These are phyloP conservation scores for Gnatocerus cornutus DNA, from an alignment of 2,888 invertebrate species.

Conservation along the genomic window DNA sequence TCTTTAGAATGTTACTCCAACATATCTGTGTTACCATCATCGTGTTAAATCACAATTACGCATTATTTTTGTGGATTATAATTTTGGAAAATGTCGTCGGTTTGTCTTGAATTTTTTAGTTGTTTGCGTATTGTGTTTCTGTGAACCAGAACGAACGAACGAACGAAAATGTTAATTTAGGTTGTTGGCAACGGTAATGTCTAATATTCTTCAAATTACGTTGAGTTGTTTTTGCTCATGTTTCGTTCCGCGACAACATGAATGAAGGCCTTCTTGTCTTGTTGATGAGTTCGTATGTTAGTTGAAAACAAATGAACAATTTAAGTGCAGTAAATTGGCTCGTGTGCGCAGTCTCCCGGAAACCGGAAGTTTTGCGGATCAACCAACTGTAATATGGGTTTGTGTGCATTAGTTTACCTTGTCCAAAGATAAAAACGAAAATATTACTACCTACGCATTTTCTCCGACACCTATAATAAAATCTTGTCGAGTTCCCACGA, in stretches of 20 bases:
- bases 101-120: neutral
- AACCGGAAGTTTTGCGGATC: slow-evolving; percentile 61
- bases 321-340: slow-evolving; percentile 60
- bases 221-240: slow-evolving; percentile 33
- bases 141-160: slow-evolving; percentile 11
- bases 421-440: slow-evolving; percentile 39
- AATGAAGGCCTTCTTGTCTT: slow-evolving; percentile 40
- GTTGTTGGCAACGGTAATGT: slow-evolving; percentile 25
- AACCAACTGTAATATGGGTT: slow-evolving; percentile 61
- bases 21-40: neutral
- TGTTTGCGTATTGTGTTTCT: neutral
- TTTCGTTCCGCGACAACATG: slow-evolving; percentile 38
- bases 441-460: slow-evolving; percentile 39
- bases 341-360: slow-evolving; percentile 61
- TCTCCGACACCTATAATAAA: slow-evolving; percentile 30
- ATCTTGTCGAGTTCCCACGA: slow-evolving; percentile 36
- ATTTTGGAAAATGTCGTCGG: slow-evolving; percentile 1
- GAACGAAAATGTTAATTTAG: slow-evolving; percentile 26
- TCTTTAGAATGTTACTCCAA: neutral
- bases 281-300: slow-evolving; percentile 47
- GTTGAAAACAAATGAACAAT: slow-evolving; percentile 55
- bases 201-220: slow-evolving; percentile 32
- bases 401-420: slow-evolving; percentile 48
- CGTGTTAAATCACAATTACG: slow-evolving; percentile 1
- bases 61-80: neutral